Base-by-base conservation (phyloP, 2,113 vertebrate genomes). In the Coryphaenoides rupestris region DNA sequence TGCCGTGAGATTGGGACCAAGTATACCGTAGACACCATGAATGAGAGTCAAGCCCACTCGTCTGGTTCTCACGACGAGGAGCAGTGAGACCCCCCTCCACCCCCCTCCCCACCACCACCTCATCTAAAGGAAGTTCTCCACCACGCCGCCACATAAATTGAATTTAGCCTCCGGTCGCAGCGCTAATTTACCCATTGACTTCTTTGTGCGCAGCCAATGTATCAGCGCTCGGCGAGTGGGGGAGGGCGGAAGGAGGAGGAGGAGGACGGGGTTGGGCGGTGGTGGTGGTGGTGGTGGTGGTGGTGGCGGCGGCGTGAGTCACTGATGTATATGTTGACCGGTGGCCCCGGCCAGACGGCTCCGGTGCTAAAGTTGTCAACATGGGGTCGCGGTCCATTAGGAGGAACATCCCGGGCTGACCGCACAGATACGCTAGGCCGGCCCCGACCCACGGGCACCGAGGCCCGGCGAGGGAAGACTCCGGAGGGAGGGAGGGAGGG, bases 161-260 rank as follows among this genome's bases (percentile, higher is more conserved):
- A 76, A 81, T 83, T 88, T 78, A 63, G 72, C 83, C 81, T 74
- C 59, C 61, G 77, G 85, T 74, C 81, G 26, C 10, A 66, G 67
- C 47, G 74, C 74, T 88, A 85, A 87, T 88, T 89, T 87, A 77
- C 73, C 83, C 80, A 84, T 76, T 75, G 83, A 87, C 86, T 85
- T 84, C 69, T 64, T 56, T 62, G 58, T 12, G 17, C 62, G 49
- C 60, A 62, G 79, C 71, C 74, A 54, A 88, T 89, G 84, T 79
- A 89, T 90, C 83, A 73, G n/a, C 63, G 70, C 65, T 58, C 55
- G 5, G 28, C 28, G 6, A 9, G 28, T n/a, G n/a, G n/a, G n/a
- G n/a, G n/a, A n/a, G n/a, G n/a, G n/a, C n/a, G n/a, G n/a, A n/a
- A n/a, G n/a, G n/a, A n/a, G n/a, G n/a, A n/a, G n/a, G n/a, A n/a